Evolutionary conservation across 2,113 vertebrate genomes (phyloP), one percentile per base, ranked within the genome.

Genomic region (Lophius piscatorius): DNA sequence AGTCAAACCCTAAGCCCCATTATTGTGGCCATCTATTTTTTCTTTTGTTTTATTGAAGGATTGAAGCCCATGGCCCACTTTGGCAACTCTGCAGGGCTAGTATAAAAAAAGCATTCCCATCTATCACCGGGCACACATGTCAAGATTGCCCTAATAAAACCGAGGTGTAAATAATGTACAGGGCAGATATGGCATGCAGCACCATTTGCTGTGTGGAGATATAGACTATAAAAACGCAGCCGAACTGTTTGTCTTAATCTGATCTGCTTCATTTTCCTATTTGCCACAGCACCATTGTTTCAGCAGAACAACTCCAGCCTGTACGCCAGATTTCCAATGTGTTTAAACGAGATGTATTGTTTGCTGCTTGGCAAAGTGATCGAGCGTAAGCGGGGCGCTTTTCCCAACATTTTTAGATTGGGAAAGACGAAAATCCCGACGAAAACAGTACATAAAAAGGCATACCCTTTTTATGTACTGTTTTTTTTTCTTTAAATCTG

Each of bases 101-200:
- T 22, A 68, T 56, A 54, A 68, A 22, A 42, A 23, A 55, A 56
- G 14, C 59, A 35, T 33, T 57, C 48, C 74, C 79, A 90, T 90
- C 75, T 41, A 90, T 90, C 90, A 85, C 23, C 3, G 9, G 48
- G 50, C 55, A 70, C 70, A 71, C 69, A 46, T 86, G 89, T 90
- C 88, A 85, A 58, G 76, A 71, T 38, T 78, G 82, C 55, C 78
- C 86, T 70, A 78, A 75, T 86, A 90, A 90, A 89, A 88, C 57
- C 35, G 52, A 77, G 85, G 74, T 80, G 84, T 89, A 87, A 87
- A 88, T 88, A 83, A 88, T 81, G 79, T 42, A 66, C 55, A 69
- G 76, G 62, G 70, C 46, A 72, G 79, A 80, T 81, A 78, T 69
- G 75, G 76, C 46, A 23, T 5, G n/a, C 77, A 24, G 63, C 58